phyloP scores from a whole-genome alignment of 2,888 invertebrate genomes.

The Eristalis tenax region DNA sequence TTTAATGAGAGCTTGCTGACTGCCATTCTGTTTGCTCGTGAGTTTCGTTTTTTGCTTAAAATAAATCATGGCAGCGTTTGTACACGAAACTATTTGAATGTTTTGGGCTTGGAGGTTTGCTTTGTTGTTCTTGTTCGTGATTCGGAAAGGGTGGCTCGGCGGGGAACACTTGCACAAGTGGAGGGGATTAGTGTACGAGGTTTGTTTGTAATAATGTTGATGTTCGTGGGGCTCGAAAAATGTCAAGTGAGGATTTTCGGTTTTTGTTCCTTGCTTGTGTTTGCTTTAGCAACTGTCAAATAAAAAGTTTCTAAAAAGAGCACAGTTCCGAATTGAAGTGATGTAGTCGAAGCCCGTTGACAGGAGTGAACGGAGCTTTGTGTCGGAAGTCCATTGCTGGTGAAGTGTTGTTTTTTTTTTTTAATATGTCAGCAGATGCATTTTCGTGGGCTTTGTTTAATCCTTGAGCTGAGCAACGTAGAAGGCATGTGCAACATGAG shows the following conservation, averaged over 20 bases:
- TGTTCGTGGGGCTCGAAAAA: not conserved
- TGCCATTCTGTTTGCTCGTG: not conserved
- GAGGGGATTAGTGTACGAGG: not conserved
- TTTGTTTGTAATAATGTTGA: not conserved
- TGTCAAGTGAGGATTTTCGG: not conserved
- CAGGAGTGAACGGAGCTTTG: too few species aligned
- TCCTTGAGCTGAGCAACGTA: too few species aligned
- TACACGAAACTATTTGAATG: conserved; percentile 12
- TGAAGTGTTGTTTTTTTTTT: too few species aligned
- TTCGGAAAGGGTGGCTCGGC: not conserved
- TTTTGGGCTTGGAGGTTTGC: conserved; percentile 13
- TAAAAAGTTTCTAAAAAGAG: not conserved
- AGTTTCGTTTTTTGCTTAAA: not conserved
- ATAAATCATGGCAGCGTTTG: conserved; percentile 22
- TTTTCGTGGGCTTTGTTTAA: too few species aligned
- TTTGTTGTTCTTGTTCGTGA: not conserved
- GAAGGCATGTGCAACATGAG: too few species aligned
- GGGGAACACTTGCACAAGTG: not conserved
- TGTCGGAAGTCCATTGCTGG: too few species aligned
- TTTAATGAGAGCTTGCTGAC: conserved; percentile 22
- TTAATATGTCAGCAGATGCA: too few species aligned
- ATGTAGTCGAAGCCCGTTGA: too few species aligned
- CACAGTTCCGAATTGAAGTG: too few species aligned
- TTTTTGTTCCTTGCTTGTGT: not conserved
- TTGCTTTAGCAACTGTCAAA: not conserved